Evolutionary conservation across 2,888 invertebrate species (phyloP), one percentile per base, ranked within the genome.

Genomic region (Zhuqinia jingwanae): DNA sequence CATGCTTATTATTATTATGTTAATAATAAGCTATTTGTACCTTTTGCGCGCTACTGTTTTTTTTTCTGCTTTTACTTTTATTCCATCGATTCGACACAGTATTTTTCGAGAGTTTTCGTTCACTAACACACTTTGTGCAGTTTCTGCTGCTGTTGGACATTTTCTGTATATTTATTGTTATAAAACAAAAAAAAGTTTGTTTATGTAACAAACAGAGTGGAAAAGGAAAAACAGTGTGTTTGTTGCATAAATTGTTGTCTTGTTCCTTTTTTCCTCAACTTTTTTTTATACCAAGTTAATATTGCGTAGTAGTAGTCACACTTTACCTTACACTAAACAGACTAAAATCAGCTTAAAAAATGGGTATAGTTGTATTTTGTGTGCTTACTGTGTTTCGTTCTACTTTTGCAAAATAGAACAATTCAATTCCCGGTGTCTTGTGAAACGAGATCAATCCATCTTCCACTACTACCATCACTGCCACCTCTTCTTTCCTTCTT

Each of bases 331-430:
- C 30, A 42, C 36, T 42, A 65, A 65, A 65, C 42, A 36, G 65
- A 65, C 65, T 65, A 10, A 20, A 30, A 63, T 17, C 22, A n/a
- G 60, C 13, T 27, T 25, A 1, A 2, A 53, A 17, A 15, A 53
- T 2, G 53, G 20, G 30, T 63, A 17, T 63, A 36, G 13, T 63
- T 30, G 27, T 27, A 45, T 20, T 42, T 2, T 68, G 17, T 68
- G 11, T 68, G 17, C 70, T 73, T 25, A 13, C 15, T 10, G 47
- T 30, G 45, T 45, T 73, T 20, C 27, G 47, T 45, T 73, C 70
- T 45, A 73, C 70, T 73, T 73, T 73, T 73, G 47, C 70, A 73
- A 73, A 73, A 73, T 73, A 73, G 47, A 47, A 73, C 70, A 47
- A 73, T 73, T 73, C 47, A 47, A 73, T 73, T 50, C 47, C 70